Base-by-base conservation (phyloP, 2,888 invertebrate species). In the Noctua janthe region DNA sequence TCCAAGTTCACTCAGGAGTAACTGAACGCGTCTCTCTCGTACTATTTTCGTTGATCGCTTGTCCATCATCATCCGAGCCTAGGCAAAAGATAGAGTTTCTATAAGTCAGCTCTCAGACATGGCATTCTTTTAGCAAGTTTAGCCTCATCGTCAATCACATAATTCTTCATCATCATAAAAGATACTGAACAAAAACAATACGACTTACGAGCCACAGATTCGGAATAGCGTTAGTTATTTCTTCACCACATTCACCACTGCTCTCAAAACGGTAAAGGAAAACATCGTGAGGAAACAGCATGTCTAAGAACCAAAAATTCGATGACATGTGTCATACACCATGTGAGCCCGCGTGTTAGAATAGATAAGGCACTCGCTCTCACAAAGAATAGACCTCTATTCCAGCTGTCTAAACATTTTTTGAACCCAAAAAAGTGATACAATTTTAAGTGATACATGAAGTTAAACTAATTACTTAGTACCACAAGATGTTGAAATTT, bases 51-150 rank as follows among this genome's bases (percentile, higher is more conserved):
- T 95, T 1, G 97, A 96, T 69, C 97, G 94, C 29, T 96, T 96
- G 92, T 98, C 98, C 98, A 98, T 98, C 97, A 98, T 98, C 91
- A 98, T 97, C 74, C 98, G 97, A 29, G 98, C 98, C 98, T 99
- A 35, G 82, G 56, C 35, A 20, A 59, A 35, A 78, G 35, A 74
- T 49, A 82, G 0, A 1, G 29, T 35, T 17, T 47, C 15, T 7
- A 35, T 1, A 47, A 17, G 8, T 69, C n/a, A 69, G 47, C 62
- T 29, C 8, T 7, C 6, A n/a, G 13, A 59, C n/a, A 23, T 20
- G 20, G 7, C 54, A 20, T 54, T 54, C 1, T 20, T 20, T 54
- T 54, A 54, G 2, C 2, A 54, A 8, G 54, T 54, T 20, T 23
- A 54, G 54, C 54, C 2, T 20, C 54, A 54, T 54, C 20, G 1